Percentiles rank a stretch among this genome's conserved stretches.
Conservation (phyloP, 1,140 invertebrate genomes). For the Harpegnathos saltator region DNA sequence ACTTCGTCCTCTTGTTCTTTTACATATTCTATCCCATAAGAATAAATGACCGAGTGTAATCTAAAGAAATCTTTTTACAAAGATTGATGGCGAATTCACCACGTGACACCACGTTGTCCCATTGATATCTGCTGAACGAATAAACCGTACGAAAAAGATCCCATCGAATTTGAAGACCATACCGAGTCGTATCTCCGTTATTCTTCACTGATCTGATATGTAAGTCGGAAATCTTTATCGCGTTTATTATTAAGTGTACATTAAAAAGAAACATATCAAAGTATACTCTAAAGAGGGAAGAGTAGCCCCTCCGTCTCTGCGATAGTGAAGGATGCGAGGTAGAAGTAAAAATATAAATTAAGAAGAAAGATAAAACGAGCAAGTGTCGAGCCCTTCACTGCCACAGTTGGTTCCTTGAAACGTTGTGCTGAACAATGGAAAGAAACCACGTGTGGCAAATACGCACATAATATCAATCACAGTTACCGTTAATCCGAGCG, state of each 20-base stretch:
- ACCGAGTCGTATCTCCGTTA: background rate
- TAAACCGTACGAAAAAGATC: background rate
- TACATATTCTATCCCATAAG: background rate
- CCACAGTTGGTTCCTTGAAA: background rate
- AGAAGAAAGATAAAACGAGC: background rate
- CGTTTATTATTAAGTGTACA: background rate
- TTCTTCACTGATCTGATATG: conserved; percentile 30
- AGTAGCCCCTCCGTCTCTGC: too few species aligned
- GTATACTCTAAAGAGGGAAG: background rate
- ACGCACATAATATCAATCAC: conserved; percentile 48
- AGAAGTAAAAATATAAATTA: conserved; percentile 21
- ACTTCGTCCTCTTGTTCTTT: background rate
- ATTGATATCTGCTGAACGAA: background rate
- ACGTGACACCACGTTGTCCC: background rate
- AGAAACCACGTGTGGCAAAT: background rate
- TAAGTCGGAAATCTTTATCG: conserved; percentile 26
- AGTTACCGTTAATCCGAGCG: conserved; percentile 31
- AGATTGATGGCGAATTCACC: background rate
- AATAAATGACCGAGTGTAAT: background rate
- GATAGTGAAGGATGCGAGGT: background rate
- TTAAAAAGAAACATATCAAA: background rate
- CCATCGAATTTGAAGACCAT: background rate
- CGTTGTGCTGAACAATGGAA: conserved; percentile 22
- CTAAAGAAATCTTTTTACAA: background rate
- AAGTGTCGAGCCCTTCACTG: background rate